Evolutionary conservation across 2,113 vertebrate genomes (phyloP).

Genomic region (Chamaetylas fuelleborni): DNA sequence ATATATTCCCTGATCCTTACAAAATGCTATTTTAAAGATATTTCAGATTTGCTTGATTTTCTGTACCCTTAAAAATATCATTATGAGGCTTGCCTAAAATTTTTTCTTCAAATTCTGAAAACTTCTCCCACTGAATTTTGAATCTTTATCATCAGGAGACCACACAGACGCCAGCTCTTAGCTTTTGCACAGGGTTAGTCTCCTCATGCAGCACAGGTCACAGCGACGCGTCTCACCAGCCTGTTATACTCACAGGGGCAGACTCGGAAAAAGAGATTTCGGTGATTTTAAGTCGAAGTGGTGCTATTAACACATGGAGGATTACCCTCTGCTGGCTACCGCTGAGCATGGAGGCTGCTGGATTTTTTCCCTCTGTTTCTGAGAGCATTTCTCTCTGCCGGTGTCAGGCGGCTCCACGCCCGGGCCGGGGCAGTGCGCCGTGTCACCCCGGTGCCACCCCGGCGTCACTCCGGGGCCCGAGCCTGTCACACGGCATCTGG

Average conservation of each 20-base stretch:
- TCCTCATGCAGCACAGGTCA: neutral
- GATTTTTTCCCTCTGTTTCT: neutral
- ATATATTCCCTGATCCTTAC: neutral
- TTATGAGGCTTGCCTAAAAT: neutral
- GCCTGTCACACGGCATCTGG: neutral
- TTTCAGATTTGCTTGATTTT: neutral
- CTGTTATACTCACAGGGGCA: accelerated
- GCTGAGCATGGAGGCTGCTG: accelerated
- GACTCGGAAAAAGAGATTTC: neutral
- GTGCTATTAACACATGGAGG: no score
- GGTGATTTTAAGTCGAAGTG: accelerated
- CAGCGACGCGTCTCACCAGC: accelerated
- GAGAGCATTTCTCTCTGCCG: neutral
- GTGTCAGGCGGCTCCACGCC: neutral
- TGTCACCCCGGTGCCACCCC: neutral
- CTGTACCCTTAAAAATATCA: neutral
- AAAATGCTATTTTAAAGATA: neutral
- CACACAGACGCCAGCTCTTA: accelerated
- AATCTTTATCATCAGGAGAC: neutral
- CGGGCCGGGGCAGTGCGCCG: neutral
- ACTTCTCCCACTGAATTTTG: neutral
- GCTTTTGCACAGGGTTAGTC: neutral
- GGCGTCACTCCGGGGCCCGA: no score
- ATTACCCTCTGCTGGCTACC: neutral
- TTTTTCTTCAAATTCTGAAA: neutral